Conservation (phyloP, 2,888 invertebrate species). For the Hoplodrina ambigua region DNA sequence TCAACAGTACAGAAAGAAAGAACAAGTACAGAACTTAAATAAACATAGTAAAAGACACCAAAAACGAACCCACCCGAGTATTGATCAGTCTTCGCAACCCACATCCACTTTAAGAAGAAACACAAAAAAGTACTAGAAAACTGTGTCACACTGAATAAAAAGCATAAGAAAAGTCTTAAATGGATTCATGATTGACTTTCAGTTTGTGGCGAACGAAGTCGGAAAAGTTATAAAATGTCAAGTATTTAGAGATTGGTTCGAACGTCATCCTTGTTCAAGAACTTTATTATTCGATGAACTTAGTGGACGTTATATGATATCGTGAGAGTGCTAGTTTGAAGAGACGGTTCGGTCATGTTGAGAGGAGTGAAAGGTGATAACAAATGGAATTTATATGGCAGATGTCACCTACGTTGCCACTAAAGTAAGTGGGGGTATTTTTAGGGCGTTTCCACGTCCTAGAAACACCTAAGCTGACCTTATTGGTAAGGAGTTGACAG, state of each 20-base stretch:
- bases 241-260: conserved; percentile 40
- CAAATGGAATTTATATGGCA: too few species aligned
- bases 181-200: conserved; percentile 50
- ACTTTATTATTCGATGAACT: conserved; percentile 53
- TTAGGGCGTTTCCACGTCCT: too few species aligned
- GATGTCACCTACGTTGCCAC: too few species aligned
- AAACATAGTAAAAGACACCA: neutral
- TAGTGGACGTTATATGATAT: conserved; percentile 22
- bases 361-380: too few species aligned
- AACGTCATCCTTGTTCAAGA: conserved; percentile 28
- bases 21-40: too few species aligned
- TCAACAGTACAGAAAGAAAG: too few species aligned
- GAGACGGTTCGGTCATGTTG: too few species aligned
- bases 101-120: conserved; percentile 1
- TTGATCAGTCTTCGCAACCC: neutral
- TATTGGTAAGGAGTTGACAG: too few species aligned
- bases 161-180: conserved; percentile 45
- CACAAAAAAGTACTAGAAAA: neutral
- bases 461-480: too few species aligned
- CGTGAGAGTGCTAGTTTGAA: conserved; percentile 22
- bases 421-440: too few species aligned
- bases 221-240: conserved; percentile 49
- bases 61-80: neutral
- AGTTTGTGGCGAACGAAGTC: conserved; percentile 42
- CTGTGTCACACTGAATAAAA: conserved; percentile 24